Evolutionary conservation across 2,797 vertebrate species (phyloP).

Genomic region (Erpetoichthys calabaricus): DNA sequence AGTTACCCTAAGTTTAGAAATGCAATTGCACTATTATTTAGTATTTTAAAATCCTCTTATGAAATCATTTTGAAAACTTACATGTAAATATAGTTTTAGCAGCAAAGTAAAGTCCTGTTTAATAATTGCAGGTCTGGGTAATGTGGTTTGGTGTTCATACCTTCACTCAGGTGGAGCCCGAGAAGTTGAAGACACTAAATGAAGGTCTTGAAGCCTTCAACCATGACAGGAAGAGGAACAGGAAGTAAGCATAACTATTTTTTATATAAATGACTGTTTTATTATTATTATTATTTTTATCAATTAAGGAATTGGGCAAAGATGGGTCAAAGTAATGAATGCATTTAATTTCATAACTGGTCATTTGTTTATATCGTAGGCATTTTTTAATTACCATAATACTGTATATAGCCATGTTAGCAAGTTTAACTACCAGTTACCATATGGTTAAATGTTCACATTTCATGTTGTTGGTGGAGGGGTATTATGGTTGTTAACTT

Average conservation of each 20-base stretch:
- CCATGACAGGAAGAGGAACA: conserved; percentile 75
- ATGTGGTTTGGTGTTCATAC: conserved; percentile 39
- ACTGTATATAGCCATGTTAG: too few relatives aligned
- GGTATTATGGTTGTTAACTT: too few relatives aligned
- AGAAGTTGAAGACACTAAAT: conserved; percentile 90
- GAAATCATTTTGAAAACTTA: too few relatives aligned
- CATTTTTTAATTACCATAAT: too few relatives aligned
- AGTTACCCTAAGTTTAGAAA: too few relatives aligned
- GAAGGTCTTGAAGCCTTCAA: conserved; percentile 89
- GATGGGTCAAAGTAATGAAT: too few relatives aligned
- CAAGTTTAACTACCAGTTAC: too few relatives aligned
- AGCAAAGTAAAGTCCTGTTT: conserved; percentile 18
- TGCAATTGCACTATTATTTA: too few relatives aligned
- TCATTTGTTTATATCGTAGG: conserved; percentile 13
- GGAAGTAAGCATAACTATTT: conserved; percentile 66
- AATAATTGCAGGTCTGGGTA: conserved; percentile 32
- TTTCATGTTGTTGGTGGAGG: too few relatives aligned
- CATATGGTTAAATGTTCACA: too few relatives aligned
- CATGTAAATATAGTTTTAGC: background rate
- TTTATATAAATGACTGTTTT: conserved; percentile 3
- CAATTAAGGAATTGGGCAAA: background rate
- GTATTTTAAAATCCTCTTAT: too few relatives aligned
- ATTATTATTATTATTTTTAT: background rate
- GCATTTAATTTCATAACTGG: conserved; percentile 11
- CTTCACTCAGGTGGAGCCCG: conserved; percentile 75